Base-by-base conservation (phyloP, 1,140 invertebrate species). In the Homarus americanus region DNA sequence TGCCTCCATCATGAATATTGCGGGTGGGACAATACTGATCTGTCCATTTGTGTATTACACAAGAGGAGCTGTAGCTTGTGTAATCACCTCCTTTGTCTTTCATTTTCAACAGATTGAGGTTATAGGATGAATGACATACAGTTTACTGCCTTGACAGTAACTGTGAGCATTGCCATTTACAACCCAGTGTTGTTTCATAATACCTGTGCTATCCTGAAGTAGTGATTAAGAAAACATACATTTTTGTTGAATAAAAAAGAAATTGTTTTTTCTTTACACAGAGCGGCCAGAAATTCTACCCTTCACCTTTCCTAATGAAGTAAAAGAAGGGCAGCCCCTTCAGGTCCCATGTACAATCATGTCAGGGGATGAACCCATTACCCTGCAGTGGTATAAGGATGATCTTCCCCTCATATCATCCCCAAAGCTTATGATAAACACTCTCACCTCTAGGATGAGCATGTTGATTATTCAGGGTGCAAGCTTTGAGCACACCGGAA, bases 231-330 rank as follows among this genome's bases (percentile, higher is more conserved):
- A 49, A n/a, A 34, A 79, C 0, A 20, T 40, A 34, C 41, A 63
- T 63, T 20, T n/a, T 63, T 63, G 1, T 20, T 36, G n/a, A 72
- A 72, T 15, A 38, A 36, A 75, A 38, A 75, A 75, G 2, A 2
- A 40, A 12, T 75, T 72, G 9, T 49, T 44, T 85, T 40, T 72
- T 24, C 28, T 44, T 85, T 40, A 49, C 66, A 85, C 82, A 85
- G 82, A 85, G 69, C n/a, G 40, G 15, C 82, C 93, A 82, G 75
- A 92, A 82, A 96, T 97, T 95, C 95, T 96, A 40, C 80, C 87
- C 5, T 90, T 98, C 93, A 95, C 96, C 93, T 96, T 97, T 94
- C 96, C 96, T 93, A 96, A 97, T 86, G 96, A 96, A 93, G 96
- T 97, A 34, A 95, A 95, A 91, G 95, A 95, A 93, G 95, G 95